These are phyloP conservation scores for Fregetta grallaria DNA, from an alignment of 2,113 vertebrate species.

Conservation along the genomic window DNA sequence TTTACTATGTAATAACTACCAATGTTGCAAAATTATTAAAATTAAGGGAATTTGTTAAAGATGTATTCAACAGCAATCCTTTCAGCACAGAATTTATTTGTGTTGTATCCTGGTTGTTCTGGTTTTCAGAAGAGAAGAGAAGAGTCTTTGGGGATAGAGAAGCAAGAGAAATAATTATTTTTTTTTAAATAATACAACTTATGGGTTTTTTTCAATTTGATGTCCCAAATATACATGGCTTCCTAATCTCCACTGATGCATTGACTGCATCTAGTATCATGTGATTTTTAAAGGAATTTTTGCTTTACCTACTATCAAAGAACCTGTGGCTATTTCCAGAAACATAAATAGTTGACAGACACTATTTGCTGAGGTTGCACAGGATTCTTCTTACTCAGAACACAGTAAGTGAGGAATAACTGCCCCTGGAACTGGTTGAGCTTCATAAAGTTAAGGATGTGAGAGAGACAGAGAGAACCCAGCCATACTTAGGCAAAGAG, in stretches of 20 bases:
- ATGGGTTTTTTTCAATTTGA: background rate
- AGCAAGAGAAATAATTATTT: background rate
- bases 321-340: background rate
- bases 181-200: background rate
- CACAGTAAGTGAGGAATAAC: background rate
- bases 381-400: background rate
- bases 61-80: background rate
- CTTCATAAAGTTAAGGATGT: background rate
- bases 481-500: background rate
- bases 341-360: background rate
- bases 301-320: background rate
- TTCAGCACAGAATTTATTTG: background rate
- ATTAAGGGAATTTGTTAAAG: background rate
- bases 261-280: background rate
- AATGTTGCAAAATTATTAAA: background rate
- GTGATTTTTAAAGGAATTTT: background rate
- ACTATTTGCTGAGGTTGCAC: background rate
- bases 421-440: background rate
- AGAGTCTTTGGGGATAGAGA: background rate
- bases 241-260: background rate
- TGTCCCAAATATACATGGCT: background rate
- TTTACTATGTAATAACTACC: background rate
- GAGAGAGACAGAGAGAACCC: background rate
- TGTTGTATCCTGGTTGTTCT: background rate
- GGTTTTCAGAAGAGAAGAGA: background rate